Percentiles rank a stretch among this genome's conserved stretches.
phyloP scores from a whole-genome alignment of 2,797 vertebrate species.

The Otolemur crassicaudatus region DNA sequence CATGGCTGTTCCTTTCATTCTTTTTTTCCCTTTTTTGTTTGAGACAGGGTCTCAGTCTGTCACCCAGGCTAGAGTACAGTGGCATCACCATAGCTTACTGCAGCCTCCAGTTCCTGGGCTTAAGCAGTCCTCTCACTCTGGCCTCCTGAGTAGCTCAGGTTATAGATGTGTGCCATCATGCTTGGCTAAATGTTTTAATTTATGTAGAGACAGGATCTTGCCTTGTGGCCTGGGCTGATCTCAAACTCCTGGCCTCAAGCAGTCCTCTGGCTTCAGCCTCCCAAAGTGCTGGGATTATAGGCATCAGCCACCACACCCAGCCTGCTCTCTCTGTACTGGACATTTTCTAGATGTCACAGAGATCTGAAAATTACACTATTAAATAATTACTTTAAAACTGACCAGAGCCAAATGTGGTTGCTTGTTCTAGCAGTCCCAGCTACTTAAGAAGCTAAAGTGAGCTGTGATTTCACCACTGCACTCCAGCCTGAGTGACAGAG shows the following conservation, averaged over 20 bases:
- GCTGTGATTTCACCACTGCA: too few species aligned
- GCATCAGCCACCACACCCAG: background rate
- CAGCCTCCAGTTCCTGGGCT: background rate
- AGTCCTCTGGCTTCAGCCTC: background rate
- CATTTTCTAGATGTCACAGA: slow-evolving; percentile 80
- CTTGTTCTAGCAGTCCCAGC: too few species aligned
- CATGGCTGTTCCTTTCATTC: slow-evolving; percentile 19
- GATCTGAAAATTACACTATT: slow-evolving; percentile 92
- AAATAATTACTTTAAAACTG: slow-evolving; percentile 93
- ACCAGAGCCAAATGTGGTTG: slow-evolving; percentile 68
- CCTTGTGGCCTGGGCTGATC: background rate
- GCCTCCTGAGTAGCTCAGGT: background rate
- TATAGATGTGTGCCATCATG: background rate
- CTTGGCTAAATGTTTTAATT: background rate
- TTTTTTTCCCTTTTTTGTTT: background rate
- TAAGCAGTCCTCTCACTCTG: background rate
- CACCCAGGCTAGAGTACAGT: too few species aligned
- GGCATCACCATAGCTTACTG: background rate
- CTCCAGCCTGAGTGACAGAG: too few species aligned
- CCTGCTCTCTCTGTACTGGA: slow-evolving; percentile 87
- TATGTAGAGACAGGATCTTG: background rate
- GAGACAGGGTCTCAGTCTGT: background rate
- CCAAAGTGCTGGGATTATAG: too few species aligned
- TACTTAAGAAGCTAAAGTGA: too few species aligned
- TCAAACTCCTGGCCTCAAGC: background rate